Evolutionary conservation across 2,888 invertebrate species (phyloP).

Genomic region (Tetragonisca angustula): DNA sequence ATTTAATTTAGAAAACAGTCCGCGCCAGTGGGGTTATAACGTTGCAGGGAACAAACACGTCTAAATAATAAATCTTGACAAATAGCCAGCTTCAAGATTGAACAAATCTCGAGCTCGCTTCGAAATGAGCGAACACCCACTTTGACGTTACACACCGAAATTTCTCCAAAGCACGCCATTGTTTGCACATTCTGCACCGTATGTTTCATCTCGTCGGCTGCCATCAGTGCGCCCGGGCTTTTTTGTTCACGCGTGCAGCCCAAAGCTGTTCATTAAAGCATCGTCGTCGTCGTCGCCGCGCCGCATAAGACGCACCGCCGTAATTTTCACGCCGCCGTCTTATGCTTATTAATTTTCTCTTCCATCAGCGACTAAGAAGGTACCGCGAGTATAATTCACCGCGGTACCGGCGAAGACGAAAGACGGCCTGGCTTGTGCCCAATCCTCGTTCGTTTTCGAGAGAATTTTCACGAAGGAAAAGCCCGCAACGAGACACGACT

Average conservation of each 20-base stretch:
- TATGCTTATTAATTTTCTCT: constrained; percentile 54
- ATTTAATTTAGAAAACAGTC: too few relatives aligned
- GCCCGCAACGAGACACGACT: constrained; percentile 35
- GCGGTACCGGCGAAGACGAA: neutral
- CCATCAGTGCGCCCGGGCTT: constrained; percentile 9
- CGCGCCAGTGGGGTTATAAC: neutral
- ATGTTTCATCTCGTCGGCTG: neutral
- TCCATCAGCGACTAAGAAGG: constrained; percentile 39
- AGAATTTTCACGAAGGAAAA: constrained; percentile 33
- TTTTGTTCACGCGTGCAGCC: constrained; percentile 24
- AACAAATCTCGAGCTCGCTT: neutral
- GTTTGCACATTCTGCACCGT: neutral
- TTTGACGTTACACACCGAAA: neutral
- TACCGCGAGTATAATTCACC: constrained; percentile 25
- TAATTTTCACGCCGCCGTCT: constrained; percentile 34
- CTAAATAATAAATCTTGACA: neutral
- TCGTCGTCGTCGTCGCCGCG: constrained; percentile 8
- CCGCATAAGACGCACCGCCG: constrained; percentile 16
- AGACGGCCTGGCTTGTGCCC: neutral
- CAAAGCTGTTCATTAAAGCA: constrained; percentile 37
- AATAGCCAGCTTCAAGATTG: neutral
- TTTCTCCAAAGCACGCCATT: neutral
- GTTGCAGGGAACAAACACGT: too few relatives aligned
- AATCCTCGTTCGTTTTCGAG: neutral
- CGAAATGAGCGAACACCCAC: neutral